Evolutionary conservation across 2,888 invertebrate species (phyloP).

Genomic region (Drosophila conformis): DNA sequence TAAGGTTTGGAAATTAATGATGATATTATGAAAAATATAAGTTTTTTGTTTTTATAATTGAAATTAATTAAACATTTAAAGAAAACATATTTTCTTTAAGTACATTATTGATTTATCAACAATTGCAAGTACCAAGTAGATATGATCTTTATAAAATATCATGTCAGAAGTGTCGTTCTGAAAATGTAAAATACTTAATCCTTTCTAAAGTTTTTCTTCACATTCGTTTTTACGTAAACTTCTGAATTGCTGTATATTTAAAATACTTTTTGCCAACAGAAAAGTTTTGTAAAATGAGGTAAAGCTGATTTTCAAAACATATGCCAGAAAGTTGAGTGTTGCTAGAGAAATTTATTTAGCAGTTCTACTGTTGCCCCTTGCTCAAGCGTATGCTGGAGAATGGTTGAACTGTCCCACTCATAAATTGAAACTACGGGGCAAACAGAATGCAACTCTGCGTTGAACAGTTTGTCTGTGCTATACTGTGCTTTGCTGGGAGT

Average conservation of each 20-base stretch:
- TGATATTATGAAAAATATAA: not conserved
- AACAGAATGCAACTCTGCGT: constrained; percentile 36
- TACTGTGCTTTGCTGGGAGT: constrained; percentile 7
- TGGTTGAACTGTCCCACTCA: constrained; percentile 18
- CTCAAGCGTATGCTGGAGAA: not conserved
- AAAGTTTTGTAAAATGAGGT: constrained; percentile 17
- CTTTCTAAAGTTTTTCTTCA: not conserved
- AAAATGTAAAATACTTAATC: not conserved
- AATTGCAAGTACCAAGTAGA: not conserved
- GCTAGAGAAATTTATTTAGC: constrained; percentile 30
- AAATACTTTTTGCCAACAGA: not conserved
- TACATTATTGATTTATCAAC: not conserved
- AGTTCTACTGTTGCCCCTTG: constrained; percentile 7
- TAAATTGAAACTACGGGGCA: constrained; percentile 30
- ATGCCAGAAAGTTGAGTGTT: constrained; percentile 35
- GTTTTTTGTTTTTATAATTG: not conserved
- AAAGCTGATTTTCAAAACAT: constrained; percentile 21
- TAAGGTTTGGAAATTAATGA: not conserved
- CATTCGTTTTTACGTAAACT: not conserved
- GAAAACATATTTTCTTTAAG: not conserved
- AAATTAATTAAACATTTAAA: not conserved
- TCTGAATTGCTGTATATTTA: constrained; percentile 3
- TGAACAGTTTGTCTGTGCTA: constrained; percentile 16
- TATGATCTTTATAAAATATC: not conserved
- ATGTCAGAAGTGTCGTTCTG: not conserved